These are phyloP conservation scores for Zophobas morio DNA, from an alignment of 1,140 invertebrate genomes.

Conservation along the genomic window DNA sequence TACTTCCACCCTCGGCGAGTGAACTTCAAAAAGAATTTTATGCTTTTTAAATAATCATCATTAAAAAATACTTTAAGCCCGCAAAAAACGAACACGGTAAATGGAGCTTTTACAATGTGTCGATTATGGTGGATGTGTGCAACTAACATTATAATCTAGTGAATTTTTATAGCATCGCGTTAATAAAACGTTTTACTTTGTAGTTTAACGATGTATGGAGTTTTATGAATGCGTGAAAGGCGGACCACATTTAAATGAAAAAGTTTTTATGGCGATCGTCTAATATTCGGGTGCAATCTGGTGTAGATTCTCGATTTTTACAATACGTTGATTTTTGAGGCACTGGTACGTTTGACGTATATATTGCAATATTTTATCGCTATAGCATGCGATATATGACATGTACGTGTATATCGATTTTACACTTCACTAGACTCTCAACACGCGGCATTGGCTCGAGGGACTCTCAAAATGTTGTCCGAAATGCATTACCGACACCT, in stretches of 20 bases:
- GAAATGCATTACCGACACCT: conserved; percentile 5
- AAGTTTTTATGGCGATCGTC: not conserved
- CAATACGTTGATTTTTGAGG: conserved; percentile 43
- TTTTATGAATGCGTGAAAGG: not conserved
- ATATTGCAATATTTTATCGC: conserved; percentile 50
- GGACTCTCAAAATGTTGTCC: conserved; percentile 41
- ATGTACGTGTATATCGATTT: conserved; percentile 51
- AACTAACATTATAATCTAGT: conserved; percentile 20
- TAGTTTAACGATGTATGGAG: conserved; percentile 29
- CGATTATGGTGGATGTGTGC: conserved; percentile 3
- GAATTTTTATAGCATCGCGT: conserved; percentile 22
- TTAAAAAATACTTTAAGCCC: conserved; percentile 4
- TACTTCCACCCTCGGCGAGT: not conserved
- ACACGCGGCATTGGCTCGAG: conserved; percentile 41
- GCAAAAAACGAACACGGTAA: not conserved
- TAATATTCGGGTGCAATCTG: conserved; percentile 14
- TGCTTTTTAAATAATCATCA: conserved; percentile 1
- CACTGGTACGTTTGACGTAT: conserved; percentile 43
- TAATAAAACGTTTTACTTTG: conserved; percentile 35
- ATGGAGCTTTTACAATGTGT: conserved; percentile 21
- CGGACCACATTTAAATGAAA: conserved; percentile 11
- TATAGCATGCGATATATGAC: conserved; percentile 45
- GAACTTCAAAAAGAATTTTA: not conserved
- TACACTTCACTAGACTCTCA: conserved; percentile 47
- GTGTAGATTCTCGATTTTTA: conserved; percentile 24